A percentile compares a stretch with the other conserved stretches of the same genome.
phyloP scores from a whole-genome alignment of 2,113 vertebrate genomes.

The Poeciliopsis retropinna region DNA sequence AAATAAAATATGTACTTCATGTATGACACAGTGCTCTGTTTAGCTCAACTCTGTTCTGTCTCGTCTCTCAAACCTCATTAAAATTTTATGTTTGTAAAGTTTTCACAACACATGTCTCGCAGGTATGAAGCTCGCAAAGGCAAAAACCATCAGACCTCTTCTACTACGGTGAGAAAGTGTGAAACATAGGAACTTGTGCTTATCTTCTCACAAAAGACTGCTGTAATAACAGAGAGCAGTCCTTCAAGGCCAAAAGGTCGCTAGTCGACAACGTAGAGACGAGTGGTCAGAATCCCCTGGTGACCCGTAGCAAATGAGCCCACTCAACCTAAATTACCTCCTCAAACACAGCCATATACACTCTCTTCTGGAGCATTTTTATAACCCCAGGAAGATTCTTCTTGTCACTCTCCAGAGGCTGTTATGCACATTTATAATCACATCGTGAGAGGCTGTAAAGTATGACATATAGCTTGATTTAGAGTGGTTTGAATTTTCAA shows the following conservation, averaged over 20 bases:
- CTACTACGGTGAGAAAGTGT: not conserved
- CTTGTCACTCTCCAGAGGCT: conserved; percentile 40
- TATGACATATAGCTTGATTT: conserved; percentile 53
- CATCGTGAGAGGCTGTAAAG: conserved; percentile 53
- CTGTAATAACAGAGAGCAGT: conserved; percentile 65
- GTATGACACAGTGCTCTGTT: conserved; percentile 6
- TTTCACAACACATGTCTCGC: conserved; percentile 4
- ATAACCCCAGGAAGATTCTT: conserved; percentile 38
- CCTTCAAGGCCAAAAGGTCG: conserved; percentile 57
- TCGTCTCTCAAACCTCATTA: conserved; percentile 55
- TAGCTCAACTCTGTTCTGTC: conserved; percentile 4
- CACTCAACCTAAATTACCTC: conserved; percentile 68
- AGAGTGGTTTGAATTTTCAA: conserved; percentile 32
- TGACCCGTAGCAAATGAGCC: conserved; percentile 66
- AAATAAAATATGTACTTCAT: conserved; percentile 4
- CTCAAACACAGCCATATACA: conserved; percentile 57
- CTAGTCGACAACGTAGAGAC: conserved; percentile 50
- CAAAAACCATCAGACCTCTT: not conserved
- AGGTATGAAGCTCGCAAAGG: conserved; percentile 2
- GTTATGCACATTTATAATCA: conserved; percentile 65
- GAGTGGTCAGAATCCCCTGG: conserved; percentile 46
- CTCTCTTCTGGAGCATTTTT: conserved; percentile 31
- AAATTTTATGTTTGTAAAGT: conserved; percentile 51
- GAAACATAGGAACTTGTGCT: conserved; percentile 26
- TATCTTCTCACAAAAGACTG: conserved; percentile 38